These are phyloP conservation scores for Acleris holmiana DNA, from an alignment of 2,888 invertebrate species.

Conservation along the genomic window DNA sequence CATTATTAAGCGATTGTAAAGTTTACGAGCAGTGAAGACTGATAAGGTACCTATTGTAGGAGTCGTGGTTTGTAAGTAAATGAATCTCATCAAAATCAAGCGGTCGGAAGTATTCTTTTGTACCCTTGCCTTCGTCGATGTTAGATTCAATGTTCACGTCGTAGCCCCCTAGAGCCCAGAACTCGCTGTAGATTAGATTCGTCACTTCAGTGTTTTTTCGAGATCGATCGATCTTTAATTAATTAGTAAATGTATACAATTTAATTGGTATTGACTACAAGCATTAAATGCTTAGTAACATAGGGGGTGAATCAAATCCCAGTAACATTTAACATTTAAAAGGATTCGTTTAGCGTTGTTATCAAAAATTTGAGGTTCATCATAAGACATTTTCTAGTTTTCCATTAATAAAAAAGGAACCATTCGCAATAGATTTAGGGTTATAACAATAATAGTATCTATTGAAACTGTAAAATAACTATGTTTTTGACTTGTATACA, in stretches of 20 bases:
- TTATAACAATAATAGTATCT: slow-evolving; percentile 80
- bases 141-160: slow-evolving; percentile 76
- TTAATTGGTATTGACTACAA: slow-evolving; percentile 70
- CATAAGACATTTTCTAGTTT: slow-evolving; percentile 58
- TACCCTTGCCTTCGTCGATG: slow-evolving; percentile 75
- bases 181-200: slow-evolving; percentile 75
- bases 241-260: slow-evolving; percentile 77
- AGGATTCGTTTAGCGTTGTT: slow-evolving; percentile 53
- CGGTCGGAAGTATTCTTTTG: slow-evolving; percentile 65
- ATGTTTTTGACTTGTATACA: slow-evolving; percentile 84
- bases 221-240: slow-evolving; percentile 70
- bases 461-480: slow-evolving; percentile 78
- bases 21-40: slow-evolving; percentile 82
- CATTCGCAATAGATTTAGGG: slow-evolving; percentile 80
- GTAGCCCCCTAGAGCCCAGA: slow-evolving; percentile 72
- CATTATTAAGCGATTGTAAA: slow-evolving; percentile 67
- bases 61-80: slow-evolving; percentile 72
- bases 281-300: slow-evolving; percentile 77
- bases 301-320: slow-evolving; percentile 69
- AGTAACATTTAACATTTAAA: slow-evolving; percentile 50
- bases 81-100: slow-evolving; percentile 65
- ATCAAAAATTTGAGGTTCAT: slow-evolving; percentile 52
- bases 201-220: slow-evolving; percentile 76
- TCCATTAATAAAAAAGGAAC: slow-evolving; percentile 71
- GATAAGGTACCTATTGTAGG: slow-evolving; percentile 74